Conservation (phyloP, 2,113 vertebrate genomes). For the sheep (Ovis aries) region ARS-UI_Ramb_v3.0 NC_056068.1:80378501-80379000, state of each 20-base stretch:
- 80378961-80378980: neutral
- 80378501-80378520: neutral
- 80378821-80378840: neutral
- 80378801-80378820: neutral
- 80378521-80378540: neutral
- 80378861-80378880: neutral
- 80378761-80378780: neutral
- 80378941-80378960: neutral
- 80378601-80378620: neutral
- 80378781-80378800: neutral
- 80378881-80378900: neutral
- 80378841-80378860: neutral
- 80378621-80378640: neutral
- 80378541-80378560: neutral
- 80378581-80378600: rapidly evolving
- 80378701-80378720: neutral
- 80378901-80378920: neutral
- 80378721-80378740: neutral
- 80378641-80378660: neutral
- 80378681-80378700: neutral
- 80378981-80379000: neutral
- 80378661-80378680: neutral
- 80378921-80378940: neutral
- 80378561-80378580: neutral
- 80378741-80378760: neutral